A percentile compares a stretch with the other conserved stretches of the same genome.
Evolutionary conservation across 2,888 invertebrate genomes (phyloP).

Genomic region (Agriotes lineatus): DNA sequence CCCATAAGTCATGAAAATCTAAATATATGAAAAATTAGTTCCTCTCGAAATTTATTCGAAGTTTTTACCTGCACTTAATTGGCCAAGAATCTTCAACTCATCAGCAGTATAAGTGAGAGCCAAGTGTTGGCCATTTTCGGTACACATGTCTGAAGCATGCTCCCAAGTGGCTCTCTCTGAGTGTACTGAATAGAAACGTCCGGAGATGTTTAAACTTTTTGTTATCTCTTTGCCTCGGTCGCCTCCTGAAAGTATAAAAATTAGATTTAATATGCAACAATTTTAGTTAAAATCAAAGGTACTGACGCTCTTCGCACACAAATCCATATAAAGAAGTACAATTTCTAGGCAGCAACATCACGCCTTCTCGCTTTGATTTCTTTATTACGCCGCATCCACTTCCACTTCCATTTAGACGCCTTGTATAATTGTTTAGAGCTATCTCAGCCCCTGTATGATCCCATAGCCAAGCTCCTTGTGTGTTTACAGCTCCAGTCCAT

Average conservation of each 20-base stretch:
- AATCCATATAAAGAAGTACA: neutral
- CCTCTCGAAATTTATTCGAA: no score
- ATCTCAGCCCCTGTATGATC: slow-evolving; percentile 5
- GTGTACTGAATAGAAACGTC: neutral
- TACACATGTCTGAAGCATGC: neutral
- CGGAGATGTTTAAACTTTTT: neutral
- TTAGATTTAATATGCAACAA: no score
- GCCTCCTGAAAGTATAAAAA: neutral
- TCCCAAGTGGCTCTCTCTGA: slow-evolving; percentile 1
- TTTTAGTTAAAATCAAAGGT: no score
- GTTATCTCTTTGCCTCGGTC: slow-evolving; percentile 2
- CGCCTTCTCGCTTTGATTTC: neutral
- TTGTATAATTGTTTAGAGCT: neutral
- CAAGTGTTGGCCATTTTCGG: slow-evolving; percentile 2
- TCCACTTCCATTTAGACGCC: neutral
- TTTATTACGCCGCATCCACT: neutral
- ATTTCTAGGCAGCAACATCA: neutral
- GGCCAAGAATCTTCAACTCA: neutral
- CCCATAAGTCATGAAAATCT: slow-evolving; percentile 6
- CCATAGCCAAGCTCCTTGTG: neutral
- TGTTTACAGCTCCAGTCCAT: neutral
- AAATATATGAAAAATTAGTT: no score
- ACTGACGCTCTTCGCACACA: slow-evolving; percentile 14
- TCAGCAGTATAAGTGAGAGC: neutral
- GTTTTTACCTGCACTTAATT: neutral